phyloP scores from a whole-genome alignment of 2,797 vertebrate species.

The Scomberomorus guttatus region DNA sequence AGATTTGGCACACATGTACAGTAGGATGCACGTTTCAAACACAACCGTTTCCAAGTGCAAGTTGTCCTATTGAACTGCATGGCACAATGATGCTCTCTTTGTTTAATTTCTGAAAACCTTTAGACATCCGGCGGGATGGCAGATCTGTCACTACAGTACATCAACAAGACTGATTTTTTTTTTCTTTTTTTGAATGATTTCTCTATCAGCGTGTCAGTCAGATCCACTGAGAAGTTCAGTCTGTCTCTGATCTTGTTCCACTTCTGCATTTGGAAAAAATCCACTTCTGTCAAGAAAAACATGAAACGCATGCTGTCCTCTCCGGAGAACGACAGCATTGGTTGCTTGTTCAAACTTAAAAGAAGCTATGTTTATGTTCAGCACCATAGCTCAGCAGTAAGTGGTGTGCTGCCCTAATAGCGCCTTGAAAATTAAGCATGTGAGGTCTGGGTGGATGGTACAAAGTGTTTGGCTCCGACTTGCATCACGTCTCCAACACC shows the following conservation, averaged over 20 bases:
- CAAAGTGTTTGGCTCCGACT: constrained; percentile 1
- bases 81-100: constrained; percentile 6
- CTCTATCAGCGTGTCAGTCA: constrained; percentile 40
- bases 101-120: constrained; percentile 34
- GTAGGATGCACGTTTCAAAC: constrained; percentile 26
- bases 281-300: constrained; percentile 50
- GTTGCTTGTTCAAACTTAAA: constrained; percentile 59
- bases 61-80: constrained; percentile 5
- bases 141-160: constrained; percentile 33
- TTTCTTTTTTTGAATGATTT: constrained; percentile 29
- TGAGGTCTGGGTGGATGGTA: not conserved
- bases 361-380: constrained; percentile 36
- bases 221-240: constrained; percentile 52
- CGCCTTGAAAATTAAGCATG: not conserved
- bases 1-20: constrained; percentile 18
- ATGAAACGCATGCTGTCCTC: constrained; percentile 52
- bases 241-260: constrained; percentile 55
- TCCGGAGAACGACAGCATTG: constrained; percentile 39
- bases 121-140: constrained; percentile 17
- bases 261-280: constrained; percentile 45
- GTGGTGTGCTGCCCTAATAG: not conserved
- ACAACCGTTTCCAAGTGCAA: constrained; percentile 18
- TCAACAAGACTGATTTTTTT: not conserved
- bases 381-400: constrained; percentile 10
- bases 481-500: not conserved